phyloP scores from a whole-genome alignment of 1,140 invertebrate genomes.

The Drosophila kanapiae region DNA sequence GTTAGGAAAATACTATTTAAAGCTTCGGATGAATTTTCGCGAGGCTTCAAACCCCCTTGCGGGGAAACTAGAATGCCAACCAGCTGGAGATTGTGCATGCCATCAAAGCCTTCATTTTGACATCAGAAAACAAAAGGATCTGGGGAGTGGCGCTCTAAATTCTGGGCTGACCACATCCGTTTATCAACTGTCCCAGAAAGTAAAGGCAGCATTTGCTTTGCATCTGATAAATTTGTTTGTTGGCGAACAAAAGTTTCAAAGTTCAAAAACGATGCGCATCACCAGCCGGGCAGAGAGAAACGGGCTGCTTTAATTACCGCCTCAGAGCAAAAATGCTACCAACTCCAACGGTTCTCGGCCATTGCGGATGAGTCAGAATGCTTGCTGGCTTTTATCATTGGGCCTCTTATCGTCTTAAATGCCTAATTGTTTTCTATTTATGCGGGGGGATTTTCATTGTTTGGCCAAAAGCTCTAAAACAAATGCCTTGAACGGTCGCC shows the following conservation, averaged over 20 bases:
- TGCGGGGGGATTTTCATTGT: constrained; percentile 73
- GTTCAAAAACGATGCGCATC: constrained; percentile 64
- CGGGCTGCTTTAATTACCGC: constrained; percentile 34
- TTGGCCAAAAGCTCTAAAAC: constrained; percentile 58
- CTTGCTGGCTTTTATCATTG: constrained; percentile 58
- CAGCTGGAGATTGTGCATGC: constrained; percentile 2
- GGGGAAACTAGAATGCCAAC: constrained; percentile 2
- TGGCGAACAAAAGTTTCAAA: constrained; percentile 66
- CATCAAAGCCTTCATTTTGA: constrained; percentile 22
- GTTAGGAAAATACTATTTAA: background rate
- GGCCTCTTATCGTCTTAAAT: constrained; percentile 71
- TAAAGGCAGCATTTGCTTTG: constrained; percentile 49
- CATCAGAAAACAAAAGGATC: constrained; percentile 30
- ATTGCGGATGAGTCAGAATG: constrained; percentile 51
- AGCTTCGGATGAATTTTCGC: background rate
- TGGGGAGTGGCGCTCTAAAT: constrained; percentile 12
- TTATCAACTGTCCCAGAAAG: constrained; percentile 39
- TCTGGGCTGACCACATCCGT: constrained; percentile 34
- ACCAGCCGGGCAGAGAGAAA: constrained; percentile 46
- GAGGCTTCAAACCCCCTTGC: background rate
- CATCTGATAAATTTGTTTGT: constrained; percentile 68
- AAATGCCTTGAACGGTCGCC: constrained; percentile 27
- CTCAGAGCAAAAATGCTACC: constrained; percentile 20
- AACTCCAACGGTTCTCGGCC: constrained; percentile 20
- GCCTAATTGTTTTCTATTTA: constrained; percentile 81